These are phyloP conservation scores for Lasius platythorax DNA, from an alignment of 2,888 invertebrate genomes.

Conservation along the genomic window DNA sequence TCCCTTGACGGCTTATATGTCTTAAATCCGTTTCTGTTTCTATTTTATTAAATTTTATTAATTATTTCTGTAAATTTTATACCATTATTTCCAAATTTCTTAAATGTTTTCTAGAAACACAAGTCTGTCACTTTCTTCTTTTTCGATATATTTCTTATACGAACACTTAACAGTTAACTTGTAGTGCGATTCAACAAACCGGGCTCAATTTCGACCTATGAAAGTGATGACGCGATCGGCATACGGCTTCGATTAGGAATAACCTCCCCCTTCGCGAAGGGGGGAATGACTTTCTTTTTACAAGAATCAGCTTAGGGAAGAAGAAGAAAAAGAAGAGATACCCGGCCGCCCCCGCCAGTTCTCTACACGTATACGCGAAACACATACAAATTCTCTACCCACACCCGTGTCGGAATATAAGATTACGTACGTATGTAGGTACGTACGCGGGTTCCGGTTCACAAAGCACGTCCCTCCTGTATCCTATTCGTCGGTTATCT, in stretches of 20 bases:
- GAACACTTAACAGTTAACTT: not conserved
- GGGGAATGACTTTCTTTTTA: conserved; percentile 53
- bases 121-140: not conserved
- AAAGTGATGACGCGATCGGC: not conserved
- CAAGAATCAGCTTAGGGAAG: conserved; percentile 68
- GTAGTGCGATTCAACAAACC: not conserved
- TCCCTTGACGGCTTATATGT: not conserved
- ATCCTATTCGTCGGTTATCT: conserved; percentile 81
- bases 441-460: conserved; percentile 79
- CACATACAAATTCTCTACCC: conserved; percentile 37
- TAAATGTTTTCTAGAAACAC: not conserved
- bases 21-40: not conserved
- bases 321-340: conserved; percentile 35
- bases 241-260: not conserved
- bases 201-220: not conserved
- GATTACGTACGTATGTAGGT: conserved; percentile 51
- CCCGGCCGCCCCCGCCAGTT: not conserved
- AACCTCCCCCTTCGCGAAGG: not conserved
- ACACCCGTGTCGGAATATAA: conserved; percentile 51
- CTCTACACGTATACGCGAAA: conserved; percentile 51
- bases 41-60: not conserved
- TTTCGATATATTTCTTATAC: not conserved
- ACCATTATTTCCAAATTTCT: not conserved
- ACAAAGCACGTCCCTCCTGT: conserved; percentile 81
- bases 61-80: not conserved